These are phyloP conservation scores for Drosophila tripunctata DNA, from an alignment of 2,888 invertebrate genomes.

Conservation along the genomic window DNA sequence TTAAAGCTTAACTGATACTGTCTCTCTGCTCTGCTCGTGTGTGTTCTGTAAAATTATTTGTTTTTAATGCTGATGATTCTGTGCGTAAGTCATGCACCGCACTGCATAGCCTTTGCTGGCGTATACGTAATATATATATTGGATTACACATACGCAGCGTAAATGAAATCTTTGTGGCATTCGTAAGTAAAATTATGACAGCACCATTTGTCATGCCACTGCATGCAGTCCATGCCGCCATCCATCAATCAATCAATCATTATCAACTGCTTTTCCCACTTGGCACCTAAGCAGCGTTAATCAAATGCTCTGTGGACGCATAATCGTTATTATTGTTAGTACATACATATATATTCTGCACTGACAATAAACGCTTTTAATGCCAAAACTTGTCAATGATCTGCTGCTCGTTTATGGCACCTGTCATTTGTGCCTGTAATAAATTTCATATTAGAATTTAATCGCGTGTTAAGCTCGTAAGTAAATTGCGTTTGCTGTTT, in stretches of 20 bases:
- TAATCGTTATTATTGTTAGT: slow-evolving; percentile 51
- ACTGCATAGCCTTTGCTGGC: slow-evolving; percentile 22
- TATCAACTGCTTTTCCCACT: slow-evolving; percentile 64
- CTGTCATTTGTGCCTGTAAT: slow-evolving; percentile 48
- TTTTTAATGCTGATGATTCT: slow-evolving; percentile 51
- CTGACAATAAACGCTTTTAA: slow-evolving; percentile 73
- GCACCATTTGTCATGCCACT: slow-evolving; percentile 66
- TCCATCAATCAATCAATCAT: slow-evolving; percentile 41
- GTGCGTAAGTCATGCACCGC: slow-evolving; percentile 16
- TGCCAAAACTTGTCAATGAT: slow-evolving; percentile 57
- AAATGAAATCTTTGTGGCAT: slow-evolving; percentile 23
- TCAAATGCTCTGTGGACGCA: slow-evolving; percentile 37
- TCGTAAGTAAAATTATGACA: slow-evolving; percentile 58
- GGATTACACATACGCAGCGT: slow-evolving; percentile 40
- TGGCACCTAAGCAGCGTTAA: slow-evolving; percentile 59
- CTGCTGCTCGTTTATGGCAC: slow-evolving; percentile 24
- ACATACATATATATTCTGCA: too few species aligned
- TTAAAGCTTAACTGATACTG: slow-evolving; percentile 44
- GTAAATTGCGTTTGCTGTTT: slow-evolving; percentile 39
- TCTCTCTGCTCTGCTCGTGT: slow-evolving; percentile 10
- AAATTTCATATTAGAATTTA: slow-evolving; percentile 74
- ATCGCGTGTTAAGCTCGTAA: slow-evolving; percentile 68
- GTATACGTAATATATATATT: slow-evolving; percentile 46
- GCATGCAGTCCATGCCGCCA: slow-evolving; percentile 19
- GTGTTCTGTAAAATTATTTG: slow-evolving; percentile 45